Evolutionary conservation across 2,113 vertebrate species (phyloP).

Genomic region (pig (Sus scrofa)): DNA sequence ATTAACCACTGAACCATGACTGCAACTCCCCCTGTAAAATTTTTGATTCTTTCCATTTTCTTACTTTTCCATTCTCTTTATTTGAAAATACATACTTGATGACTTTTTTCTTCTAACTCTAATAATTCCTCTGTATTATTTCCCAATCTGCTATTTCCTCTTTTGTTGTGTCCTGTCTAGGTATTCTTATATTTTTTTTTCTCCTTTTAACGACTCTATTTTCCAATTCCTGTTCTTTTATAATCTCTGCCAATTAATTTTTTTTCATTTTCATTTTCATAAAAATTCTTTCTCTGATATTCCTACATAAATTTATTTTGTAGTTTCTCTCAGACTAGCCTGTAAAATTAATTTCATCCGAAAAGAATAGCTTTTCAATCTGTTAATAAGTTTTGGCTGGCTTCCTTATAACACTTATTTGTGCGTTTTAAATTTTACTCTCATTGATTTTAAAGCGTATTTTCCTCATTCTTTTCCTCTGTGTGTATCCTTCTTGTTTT

Average conservation of each 20-base stretch:
- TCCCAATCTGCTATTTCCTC: neutral
- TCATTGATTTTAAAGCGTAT: neutral
- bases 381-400: neutral
- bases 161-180: neutral
- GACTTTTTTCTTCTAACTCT: neutral
- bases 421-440: slow-evolving; percentile 12
- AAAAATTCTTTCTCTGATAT: neutral
- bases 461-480: neutral
- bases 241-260: neutral
- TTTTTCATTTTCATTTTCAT: neutral
- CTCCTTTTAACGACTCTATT: neutral
- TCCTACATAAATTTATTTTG: neutral
- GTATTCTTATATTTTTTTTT: neutral
- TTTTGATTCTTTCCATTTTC: neutral
- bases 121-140: neutral
- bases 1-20: no score
- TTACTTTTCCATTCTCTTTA: neutral
- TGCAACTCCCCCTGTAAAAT: neutral
- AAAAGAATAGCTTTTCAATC: slow-evolving; percentile 4
- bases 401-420: neutral
- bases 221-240: neutral
- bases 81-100: neutral
- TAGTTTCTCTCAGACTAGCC: neutral
- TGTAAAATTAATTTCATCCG: neutral
- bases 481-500: neutral